Evolutionary conservation across 2,888 invertebrate species (phyloP), one percentile per base, ranked within the genome.

Genomic region (Lymantria dispar): DNA sequence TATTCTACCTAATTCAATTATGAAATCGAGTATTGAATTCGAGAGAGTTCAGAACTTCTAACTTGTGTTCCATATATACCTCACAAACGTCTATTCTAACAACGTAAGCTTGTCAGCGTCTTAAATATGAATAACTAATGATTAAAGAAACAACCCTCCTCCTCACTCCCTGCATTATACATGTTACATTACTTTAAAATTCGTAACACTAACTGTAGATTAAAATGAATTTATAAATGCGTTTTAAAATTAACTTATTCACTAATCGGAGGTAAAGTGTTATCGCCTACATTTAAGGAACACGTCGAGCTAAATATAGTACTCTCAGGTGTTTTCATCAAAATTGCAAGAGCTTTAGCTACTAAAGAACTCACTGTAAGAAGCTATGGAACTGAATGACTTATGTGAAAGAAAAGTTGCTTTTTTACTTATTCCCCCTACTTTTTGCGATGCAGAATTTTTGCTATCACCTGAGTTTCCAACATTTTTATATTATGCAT

Each of bases 331-430:
- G 42, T 45, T 49, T 46, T 52, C 56, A 66, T 65, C 63, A 65
- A 63, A 66, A 60, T 66, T 65, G 60, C 58, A 64, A 64, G 56
- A 58, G 63, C 53, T 50, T 57, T 57, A 46, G 47, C 43, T 47
- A 47, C 41, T 60, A 50, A 55, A 60, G 67, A 56, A 63, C 56
- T 31, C 37, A 43, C 13, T 52, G 48, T 58, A 66, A 56, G 54
- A 50, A 53, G 45, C 56, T 47, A 12, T 30, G 50, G 53, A 57
- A 63, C 54, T 60, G 48, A 52, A 50, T 53, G 52, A 52, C 54
- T 54, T 48, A 57, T 49, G 37, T 45, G 49, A 62, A 60, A 60
- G 41, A 43, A 50, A 54, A 12, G 12, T 41, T 12, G n/a, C n/a
- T 38, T 14, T 36, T 38, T 38, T 3, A 40, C 39, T 43, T 40